Base-by-base conservation (phyloP, 64 coral and sea anemone species). In the Anthopleura sola region DNA sequence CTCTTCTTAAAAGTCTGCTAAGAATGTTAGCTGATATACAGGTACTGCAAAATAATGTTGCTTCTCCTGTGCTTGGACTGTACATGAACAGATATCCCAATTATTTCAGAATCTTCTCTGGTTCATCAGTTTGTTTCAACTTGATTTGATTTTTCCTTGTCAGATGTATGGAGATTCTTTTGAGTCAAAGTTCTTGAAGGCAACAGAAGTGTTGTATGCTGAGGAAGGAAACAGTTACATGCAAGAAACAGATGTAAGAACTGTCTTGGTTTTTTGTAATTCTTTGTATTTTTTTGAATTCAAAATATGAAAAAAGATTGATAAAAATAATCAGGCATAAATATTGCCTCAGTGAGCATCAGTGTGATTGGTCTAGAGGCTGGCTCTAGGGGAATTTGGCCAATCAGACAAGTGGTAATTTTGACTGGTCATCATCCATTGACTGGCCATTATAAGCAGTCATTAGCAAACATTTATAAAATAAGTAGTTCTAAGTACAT, bases 91-190 rank as follows among this genome's bases (percentile, higher is more conserved):
- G 46, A 48, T 48, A 11, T 48, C 46, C n/a, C n/a, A n/a, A n/a
- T 40, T 40, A 40, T 40, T 40, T 2, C 39, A 40, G 6, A 40
- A 40, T 40, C 58, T 62, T 23, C 21, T 24, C 3, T n/a, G 58
- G 6, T 6, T n/a, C 21, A 26, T 56, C 14, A 15, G 5, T 26
- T n/a, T 62, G 2, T 58, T 26, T n/a, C 23, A 62, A 2, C 0
- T 82, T 51, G 28, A 32, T 71, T 32, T 32, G 29, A 32, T 71
- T 29, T 5, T 71, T 34, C 5, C 28, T 60, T 87, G 8, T 24
- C 55, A 98, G 96, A 98, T 98, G 96, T 98, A 98, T 87, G 92
- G 89, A 29, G 87, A 91, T 98, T 87, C 96, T n/a, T 98, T 98
- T 94, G 96, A 98, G 83, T 86, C 49, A 31, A 94, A 92, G 81